Conservation (phyloP, 2,888 invertebrate genomes). For the Lithophane ornitopus region DNA sequence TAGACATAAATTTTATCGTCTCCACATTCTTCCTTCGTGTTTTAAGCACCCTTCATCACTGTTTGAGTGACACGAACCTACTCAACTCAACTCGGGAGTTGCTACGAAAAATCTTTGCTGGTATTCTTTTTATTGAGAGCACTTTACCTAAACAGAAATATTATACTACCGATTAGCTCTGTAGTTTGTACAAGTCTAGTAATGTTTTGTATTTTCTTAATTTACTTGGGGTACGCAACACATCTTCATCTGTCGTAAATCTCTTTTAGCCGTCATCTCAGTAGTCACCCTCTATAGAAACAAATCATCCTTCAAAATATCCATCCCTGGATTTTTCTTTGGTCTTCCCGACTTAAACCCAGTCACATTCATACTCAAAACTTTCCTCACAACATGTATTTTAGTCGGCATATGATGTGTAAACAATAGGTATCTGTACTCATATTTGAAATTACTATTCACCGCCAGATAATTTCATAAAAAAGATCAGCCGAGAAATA, state of each 20-base stretch:
- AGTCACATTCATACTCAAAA: not conserved
- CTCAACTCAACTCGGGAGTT: not conserved
- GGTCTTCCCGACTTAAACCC: not conserved
- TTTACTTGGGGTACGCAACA: not conserved
- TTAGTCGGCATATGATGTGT: not conserved
- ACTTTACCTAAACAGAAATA: not conserved
- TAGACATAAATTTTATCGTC: not conserved
- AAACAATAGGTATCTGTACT: not conserved
- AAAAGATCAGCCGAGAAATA: not conserved
- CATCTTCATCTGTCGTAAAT: not conserved
- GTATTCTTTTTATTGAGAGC: not conserved
- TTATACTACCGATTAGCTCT: not conserved
- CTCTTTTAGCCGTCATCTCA: not conserved
- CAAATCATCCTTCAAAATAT: not conserved
- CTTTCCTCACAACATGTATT: not conserved
- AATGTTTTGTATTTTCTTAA: not conserved
- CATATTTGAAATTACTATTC: not conserved
- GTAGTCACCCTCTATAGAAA: too few species aligned
- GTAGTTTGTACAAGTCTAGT: not conserved
- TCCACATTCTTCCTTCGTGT: not conserved
- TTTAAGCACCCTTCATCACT: conserved; percentile 27
- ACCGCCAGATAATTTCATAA: not conserved
- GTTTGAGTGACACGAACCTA: conserved; percentile 21
- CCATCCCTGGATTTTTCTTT: too few species aligned
- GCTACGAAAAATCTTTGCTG: conserved; percentile 4